Percentiles rank a stretch among this genome's conserved stretches.
These are phyloP conservation scores for Dipodomys spectabilis DNA, from an alignment of 2,113 vertebrate species.

Conservation along the genomic window DNA sequence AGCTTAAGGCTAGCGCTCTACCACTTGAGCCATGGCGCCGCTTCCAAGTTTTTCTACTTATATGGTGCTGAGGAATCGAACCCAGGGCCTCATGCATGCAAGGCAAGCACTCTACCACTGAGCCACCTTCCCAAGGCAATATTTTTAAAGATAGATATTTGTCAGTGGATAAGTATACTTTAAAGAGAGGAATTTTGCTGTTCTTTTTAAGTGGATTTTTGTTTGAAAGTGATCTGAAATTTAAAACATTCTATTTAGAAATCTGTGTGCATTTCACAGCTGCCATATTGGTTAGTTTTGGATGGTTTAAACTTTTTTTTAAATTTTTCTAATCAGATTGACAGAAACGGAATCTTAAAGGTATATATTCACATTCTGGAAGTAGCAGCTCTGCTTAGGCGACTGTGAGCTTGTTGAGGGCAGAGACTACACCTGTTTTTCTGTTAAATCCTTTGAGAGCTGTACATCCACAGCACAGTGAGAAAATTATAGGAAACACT, in stretches of 20 bases:
- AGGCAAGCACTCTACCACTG: no score
- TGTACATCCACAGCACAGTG: neutral
- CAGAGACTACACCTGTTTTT: neutral
- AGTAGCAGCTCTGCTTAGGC: neutral
- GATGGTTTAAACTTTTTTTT: neutral
- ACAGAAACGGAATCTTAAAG: neutral
- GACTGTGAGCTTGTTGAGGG: neutral
- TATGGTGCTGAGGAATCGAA: no score
- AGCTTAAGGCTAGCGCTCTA: no score
- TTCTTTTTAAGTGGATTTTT: neutral
- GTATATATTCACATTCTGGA: neutral
- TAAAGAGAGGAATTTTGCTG: neutral
- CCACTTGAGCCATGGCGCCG: no score
- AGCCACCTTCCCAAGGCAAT: no score
- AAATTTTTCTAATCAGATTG: neutral
- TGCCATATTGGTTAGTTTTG: neutral
- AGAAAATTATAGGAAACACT: neutral
- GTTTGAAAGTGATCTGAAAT: conserved; percentile 20
- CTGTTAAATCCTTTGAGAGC: neutral
- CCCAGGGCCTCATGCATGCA: no score
- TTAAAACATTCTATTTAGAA: neutral
- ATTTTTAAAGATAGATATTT: neutral
- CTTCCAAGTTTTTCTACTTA: no score
- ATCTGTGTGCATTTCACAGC: neutral
- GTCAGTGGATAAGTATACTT: neutral